Evolutionary conservation across 1,140 invertebrate species (phyloP).

Genomic region (Himalopsyche phryganea): DNA sequence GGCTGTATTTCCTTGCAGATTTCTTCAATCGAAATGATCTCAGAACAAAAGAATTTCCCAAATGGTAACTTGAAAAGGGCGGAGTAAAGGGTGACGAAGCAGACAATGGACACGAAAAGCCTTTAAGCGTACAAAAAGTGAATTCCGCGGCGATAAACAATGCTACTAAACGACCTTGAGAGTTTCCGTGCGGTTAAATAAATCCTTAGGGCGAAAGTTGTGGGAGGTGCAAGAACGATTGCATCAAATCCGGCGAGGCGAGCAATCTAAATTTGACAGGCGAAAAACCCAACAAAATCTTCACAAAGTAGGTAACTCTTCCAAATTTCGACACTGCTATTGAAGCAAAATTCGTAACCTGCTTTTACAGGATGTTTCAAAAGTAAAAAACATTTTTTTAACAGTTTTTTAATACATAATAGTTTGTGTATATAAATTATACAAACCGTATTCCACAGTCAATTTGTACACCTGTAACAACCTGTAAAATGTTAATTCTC

Average conservation of each 20-base stretch:
- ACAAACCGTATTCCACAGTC: no score
- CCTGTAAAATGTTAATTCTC: no score
- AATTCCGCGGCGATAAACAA: conserved; percentile 2
- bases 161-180: background rate
- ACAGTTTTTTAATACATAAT: no score
- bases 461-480: no score
- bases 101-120: background rate
- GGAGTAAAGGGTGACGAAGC: background rate
- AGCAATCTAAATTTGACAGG: background rate
- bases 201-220: background rate
- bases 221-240: background rate
- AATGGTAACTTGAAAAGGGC: background rate
- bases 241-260: background rate
- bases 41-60: background rate
- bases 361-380: background rate
- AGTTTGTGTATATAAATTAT: no score
- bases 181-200: background rate
- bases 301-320: no score
- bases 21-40: no score
- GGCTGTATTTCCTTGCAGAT: no score
- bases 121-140: conserved; percentile 1
- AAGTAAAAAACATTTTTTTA: no score
- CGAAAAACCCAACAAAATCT: background rate
- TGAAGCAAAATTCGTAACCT: background rate
- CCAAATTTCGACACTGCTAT: no score